Base-by-base conservation (phyloP, 2,888 invertebrate species). In the Lymantria monacha region DNA sequence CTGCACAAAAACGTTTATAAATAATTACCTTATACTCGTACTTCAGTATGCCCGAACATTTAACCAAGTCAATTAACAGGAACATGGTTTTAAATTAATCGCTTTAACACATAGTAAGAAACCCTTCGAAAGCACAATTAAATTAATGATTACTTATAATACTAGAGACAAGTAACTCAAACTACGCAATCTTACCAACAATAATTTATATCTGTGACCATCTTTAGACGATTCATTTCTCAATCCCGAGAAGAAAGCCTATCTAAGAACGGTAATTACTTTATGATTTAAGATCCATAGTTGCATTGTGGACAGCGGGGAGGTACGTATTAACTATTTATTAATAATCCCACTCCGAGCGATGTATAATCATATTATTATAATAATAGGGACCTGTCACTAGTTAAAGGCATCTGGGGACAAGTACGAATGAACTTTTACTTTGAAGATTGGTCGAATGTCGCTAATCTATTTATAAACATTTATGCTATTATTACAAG, bases 301-400 rank as follows among this genome's bases (percentile, higher is more conserved):
- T 75, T 72, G 70, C 62, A 65, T 71, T 74, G 80, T 73, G 73
- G 85, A 86, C 85, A 81, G 74, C 77, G 52, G 79, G 63, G 63
- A 65, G 70, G 69, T 55, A 59, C 48, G 55, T 55, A 56, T 60
- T 71, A 71, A 69, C 59, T 59, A 81, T 85, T 85, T 85, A 85
- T 84, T 86, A 87, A 88, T 87, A 84, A 81, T 77, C 66, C 60
- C 69, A 70, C 76, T 76, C 63, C 72, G 57, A 73, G 78, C 74
- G 75, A 77, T 70, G 72, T 76, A 74, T 76, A 79, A 79, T 81
- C 81, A 77, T 74, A 22, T 72, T 72, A 81, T 80, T 81, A 81
- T 82, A 79, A 79, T 87, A 86, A 86, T 85, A 79, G 81, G 66
- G 68, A 78, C 68, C 77, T 83, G 85, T 79, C 79, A 48, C 55